These are phyloP conservation scores for Pardosa pseudoannulata DNA, from an alignment of 2,888 invertebrate species.

Conservation along the genomic window DNA sequence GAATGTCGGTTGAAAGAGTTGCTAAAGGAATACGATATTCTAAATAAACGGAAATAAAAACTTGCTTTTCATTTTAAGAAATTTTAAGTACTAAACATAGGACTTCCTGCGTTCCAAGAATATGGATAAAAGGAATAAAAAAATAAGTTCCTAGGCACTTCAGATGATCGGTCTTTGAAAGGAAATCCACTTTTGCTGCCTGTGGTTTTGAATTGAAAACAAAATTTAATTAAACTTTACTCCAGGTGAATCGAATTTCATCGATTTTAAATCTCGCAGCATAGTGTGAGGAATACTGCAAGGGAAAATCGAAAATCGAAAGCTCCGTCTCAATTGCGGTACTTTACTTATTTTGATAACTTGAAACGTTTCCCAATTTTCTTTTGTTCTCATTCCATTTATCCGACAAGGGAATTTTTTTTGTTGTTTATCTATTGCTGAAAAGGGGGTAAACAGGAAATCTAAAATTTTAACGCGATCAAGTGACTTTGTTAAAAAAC, in stretches of 20 bases:
- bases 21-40: conserved; percentile 5
- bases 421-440: not conserved
- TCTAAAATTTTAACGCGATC: conserved; percentile 47
- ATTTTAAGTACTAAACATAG: conserved; percentile 23
- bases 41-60: conserved; percentile 9
- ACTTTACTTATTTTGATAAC: conserved; percentile 69
- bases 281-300: conserved; percentile 2
- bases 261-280: conserved; percentile 59
- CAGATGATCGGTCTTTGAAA: not conserved
- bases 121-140: not conserved
- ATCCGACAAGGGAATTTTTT: not conserved
- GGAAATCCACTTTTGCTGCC: not conserved
- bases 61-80: not conserved
- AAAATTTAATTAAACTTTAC: conserved; percentile 70
- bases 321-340: conserved; percentile 39
- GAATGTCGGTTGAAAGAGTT: too few relatives aligned
- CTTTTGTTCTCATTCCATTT: conserved; percentile 19
- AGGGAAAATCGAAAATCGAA: conserved; percentile 63
- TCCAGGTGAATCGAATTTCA: conserved; percentile 55
- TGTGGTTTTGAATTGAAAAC: conserved; percentile 30
- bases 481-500: conserved; percentile 41
- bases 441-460: not conserved
- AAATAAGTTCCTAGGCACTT: conserved; percentile 8
- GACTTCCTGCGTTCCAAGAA: conserved; percentile 6
- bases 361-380: conserved; percentile 51